Percentiles rank a stretch among this genome's conserved stretches.
These are phyloP conservation scores for Brachypalpus laphriformis DNA, from an alignment of 2,888 invertebrate genomes.

Conservation along the genomic window DNA sequence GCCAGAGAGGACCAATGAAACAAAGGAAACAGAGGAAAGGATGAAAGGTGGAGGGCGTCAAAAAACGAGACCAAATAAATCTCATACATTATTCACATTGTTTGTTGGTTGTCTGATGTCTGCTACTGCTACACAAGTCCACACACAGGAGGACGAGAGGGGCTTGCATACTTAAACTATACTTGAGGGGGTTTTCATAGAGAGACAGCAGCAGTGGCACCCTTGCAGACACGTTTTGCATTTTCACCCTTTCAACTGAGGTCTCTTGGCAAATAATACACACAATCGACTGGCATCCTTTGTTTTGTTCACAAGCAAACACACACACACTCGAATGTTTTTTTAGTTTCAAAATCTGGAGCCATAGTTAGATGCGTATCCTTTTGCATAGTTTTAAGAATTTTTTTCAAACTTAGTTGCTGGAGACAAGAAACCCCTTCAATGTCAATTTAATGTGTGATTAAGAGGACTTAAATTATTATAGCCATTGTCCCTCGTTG, in stretches of 20 bases:
- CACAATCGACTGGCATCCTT: background rate
- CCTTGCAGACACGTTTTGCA: constrained; percentile 48
- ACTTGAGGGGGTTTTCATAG: constrained; percentile 7
- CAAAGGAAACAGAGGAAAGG: background rate
- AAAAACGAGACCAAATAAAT: constrained; percentile 58
- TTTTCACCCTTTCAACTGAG: constrained; percentile 25
- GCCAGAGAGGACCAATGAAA: background rate
- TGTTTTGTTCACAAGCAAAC: background rate
- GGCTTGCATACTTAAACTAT: constrained; percentile 32
- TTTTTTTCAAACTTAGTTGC: background rate
- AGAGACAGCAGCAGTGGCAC: background rate
- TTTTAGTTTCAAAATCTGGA: background rate
- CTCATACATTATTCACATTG: constrained; percentile 67
- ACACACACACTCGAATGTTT: background rate
- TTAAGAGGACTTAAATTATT: constrained; percentile 63
- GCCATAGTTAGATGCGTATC: constrained; percentile 50
- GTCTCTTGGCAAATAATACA: background rate
- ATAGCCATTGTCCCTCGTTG: constrained; percentile 49
- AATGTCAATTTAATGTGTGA: constrained; percentile 64
- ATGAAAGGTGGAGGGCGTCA: constrained; percentile 27
- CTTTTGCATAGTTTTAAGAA: constrained; percentile 46
- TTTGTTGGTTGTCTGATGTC: constrained; percentile 68
- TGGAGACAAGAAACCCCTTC: constrained; percentile 13
- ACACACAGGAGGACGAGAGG: background rate
- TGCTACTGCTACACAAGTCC: constrained; percentile 5